Evolutionary conservation across 2,797 vertebrate species (phyloP).

Genomic region (Prionace glauca): DNA sequence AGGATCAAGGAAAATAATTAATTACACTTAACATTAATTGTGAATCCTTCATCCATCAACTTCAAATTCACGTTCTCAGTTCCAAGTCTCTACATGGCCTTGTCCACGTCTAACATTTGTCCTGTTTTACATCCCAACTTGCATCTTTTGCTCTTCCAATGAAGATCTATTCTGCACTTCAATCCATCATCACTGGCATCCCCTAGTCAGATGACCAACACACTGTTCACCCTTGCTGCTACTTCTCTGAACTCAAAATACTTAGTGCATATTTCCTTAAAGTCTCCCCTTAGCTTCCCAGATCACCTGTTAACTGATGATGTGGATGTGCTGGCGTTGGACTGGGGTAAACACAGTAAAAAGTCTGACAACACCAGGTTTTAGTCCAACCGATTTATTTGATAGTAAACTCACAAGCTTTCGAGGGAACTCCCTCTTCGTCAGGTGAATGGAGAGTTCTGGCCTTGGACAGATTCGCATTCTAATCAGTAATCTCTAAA

Average conservation of each 20-base stretch:
- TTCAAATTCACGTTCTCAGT: neutral
- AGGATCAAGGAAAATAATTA: neutral
- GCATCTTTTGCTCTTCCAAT: neutral
- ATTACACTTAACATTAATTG: neutral
- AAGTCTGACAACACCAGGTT: no score
- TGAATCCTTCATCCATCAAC: neutral
- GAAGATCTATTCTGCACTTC: neutral
- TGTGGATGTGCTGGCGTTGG: no score
- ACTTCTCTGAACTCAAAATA: neutral
- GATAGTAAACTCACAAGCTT: no score
- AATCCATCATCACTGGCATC: neutral
- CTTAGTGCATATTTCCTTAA: neutral
- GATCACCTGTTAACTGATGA: neutral
- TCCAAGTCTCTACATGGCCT: neutral
- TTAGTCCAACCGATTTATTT: no score
- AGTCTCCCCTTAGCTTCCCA: neutral
- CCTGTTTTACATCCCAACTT: constrained; percentile 22
- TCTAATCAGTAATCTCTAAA: no score
- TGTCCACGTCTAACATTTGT: neutral
- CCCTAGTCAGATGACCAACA: neutral
- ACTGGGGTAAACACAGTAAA: no score
- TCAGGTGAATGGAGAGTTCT: no score
- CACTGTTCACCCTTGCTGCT: neutral
- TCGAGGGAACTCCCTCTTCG: no score
- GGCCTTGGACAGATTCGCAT: no score